phyloP scores from a whole-genome alignment of 2,113 vertebrate genomes.

The Fregata magnificens region DNA sequence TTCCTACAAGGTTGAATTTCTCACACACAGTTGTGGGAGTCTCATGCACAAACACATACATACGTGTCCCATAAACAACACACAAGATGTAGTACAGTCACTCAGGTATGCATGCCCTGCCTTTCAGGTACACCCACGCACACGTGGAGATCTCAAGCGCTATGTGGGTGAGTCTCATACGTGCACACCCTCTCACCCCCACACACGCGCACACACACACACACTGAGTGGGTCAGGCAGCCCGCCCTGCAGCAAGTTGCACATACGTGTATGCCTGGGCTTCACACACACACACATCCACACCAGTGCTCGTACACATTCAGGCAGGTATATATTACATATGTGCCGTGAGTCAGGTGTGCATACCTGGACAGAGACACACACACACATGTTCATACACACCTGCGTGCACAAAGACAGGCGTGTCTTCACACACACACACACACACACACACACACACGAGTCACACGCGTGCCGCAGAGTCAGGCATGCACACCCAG shows the following conservation, averaged over 20 bases:
- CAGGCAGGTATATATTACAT: neutral
- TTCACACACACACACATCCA: neutral
- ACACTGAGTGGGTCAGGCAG: neutral
- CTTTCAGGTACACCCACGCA: neutral
- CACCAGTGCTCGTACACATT: rapidly evolving
- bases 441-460: neutral
- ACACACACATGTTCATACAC: neutral
- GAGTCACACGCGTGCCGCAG: neutral
- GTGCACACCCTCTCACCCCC: neutral
- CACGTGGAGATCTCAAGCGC: neutral
- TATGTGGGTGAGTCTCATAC: neutral
- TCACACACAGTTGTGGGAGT: neutral
- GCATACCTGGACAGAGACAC: neutral
- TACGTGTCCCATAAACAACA: too few relatives aligned
- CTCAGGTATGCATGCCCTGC: neutral
- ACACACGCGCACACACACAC: neutral
- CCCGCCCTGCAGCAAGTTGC: neutral
- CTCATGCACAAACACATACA: too few relatives aligned
- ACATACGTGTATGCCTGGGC: neutral
- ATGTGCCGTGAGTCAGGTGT: neutral
- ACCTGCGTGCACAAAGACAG: neutral
- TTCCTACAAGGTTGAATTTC: neutral
- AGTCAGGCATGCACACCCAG: neutral
- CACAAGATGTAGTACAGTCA: neutral
- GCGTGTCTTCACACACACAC: neutral